Conservation (phyloP, 2,797 vertebrate species). For the Labeo calbasu region DNA sequence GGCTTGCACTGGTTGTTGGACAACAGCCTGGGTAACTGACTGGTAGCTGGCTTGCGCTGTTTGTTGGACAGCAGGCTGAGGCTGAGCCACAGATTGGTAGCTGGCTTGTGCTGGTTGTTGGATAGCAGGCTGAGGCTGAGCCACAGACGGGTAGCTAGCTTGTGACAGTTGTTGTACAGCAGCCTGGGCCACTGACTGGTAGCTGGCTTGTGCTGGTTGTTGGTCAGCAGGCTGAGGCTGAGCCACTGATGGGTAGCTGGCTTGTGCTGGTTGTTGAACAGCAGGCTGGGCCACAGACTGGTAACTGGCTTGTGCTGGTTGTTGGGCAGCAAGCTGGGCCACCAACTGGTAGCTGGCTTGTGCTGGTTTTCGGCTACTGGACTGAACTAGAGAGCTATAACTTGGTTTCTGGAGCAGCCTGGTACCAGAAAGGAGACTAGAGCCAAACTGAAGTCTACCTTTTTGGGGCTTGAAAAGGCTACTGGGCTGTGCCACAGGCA, state of each 20-base stretch:
- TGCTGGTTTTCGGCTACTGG: not conserved
- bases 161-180: not conserved
- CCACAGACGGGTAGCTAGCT: not conserved
- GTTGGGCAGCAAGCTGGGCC: fast-evolving
- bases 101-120: not conserved
- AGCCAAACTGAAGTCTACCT: not conserved
- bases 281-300: too few species aligned
- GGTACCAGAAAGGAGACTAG: too few species aligned
- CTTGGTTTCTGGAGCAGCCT: not conserved
- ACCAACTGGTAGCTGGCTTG: not conserved
- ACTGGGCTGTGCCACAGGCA: not conserved
- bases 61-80: fast-evolving
- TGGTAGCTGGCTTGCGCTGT: not conserved
- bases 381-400: not conserved
- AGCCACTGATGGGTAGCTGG: not conserved
- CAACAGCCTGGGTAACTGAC: too few species aligned
- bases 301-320: not conserved
- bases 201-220: too few species aligned
- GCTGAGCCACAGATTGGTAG: not conserved
- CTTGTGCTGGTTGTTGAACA: not conserved
- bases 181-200: too few species aligned
- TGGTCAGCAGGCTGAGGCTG: too few species aligned
- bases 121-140: fast-evolving
- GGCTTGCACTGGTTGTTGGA: not conserved
- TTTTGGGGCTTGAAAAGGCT: not conserved